Conservation (phyloP, 2,113 vertebrate species). For the Beaufortia kweichowensis region DNA sequence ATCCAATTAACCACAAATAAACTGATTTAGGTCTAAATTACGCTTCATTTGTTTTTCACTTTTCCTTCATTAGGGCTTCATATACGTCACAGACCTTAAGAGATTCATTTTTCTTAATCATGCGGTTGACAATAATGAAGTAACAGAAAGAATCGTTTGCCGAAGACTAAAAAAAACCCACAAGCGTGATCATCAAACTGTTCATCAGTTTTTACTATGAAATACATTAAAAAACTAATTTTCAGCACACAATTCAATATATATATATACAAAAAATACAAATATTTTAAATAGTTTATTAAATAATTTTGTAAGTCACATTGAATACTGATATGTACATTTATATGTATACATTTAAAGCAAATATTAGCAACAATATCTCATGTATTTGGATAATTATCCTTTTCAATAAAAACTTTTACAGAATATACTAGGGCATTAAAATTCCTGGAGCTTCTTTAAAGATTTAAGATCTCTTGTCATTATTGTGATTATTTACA, state of each 20-base stretch:
- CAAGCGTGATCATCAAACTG: constrained; percentile 51
- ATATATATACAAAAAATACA: no score
- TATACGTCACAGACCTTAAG: background rate
- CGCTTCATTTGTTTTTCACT: background rate
- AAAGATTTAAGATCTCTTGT: no score
- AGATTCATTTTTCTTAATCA: constrained; percentile 29
- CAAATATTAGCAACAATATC: no score
- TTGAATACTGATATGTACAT: no score
- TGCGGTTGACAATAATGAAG: constrained; percentile 63
- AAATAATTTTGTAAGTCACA: no score
- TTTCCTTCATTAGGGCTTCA: background rate
- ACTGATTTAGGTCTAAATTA: background rate
- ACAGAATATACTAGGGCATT: no score
- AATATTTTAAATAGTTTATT: no score
- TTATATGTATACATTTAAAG: no score
- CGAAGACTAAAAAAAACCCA: constrained; percentile 49
- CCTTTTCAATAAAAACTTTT: no score
- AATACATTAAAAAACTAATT: constrained; percentile 31
- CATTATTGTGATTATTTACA: no score
- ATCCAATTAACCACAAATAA: background rate
- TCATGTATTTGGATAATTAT: no score
- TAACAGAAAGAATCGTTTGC: constrained; percentile 61
- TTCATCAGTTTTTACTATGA: constrained; percentile 39
- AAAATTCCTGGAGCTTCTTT: no score
- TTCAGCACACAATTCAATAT: constrained; percentile 49